Percentiles rank a stretch among this genome's conserved stretches.
Conservation (phyloP, 2,888 invertebrate genomes). For the Agrochola macilenta region DNA sequence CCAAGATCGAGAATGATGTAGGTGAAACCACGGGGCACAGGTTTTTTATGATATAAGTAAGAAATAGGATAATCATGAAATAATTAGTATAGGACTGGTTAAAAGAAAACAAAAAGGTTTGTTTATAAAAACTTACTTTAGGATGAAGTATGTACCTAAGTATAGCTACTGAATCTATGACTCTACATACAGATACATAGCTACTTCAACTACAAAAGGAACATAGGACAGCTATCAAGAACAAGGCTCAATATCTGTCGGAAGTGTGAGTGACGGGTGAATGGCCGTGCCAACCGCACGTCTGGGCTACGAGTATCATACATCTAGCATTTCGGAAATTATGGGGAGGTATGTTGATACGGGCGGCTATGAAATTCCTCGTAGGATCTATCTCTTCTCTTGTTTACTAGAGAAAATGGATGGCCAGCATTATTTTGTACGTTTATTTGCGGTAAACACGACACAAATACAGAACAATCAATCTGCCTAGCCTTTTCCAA, state of each 20-base stretch:
- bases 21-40: no score
- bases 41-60: neutral
- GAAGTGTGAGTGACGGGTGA: constrained; percentile 54
- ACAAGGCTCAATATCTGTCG: constrained; percentile 55
- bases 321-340: constrained; percentile 53
- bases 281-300: constrained; percentile 43
- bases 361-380: constrained; percentile 12
- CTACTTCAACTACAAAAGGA: neutral
- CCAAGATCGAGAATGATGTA: no score
- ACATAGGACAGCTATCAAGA: constrained; percentile 24
- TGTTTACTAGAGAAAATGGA: no score
- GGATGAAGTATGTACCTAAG: neutral
- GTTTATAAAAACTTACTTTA: neutral
- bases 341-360: constrained; percentile 20
- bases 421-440: no score
- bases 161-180: neutral
- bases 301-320: constrained; percentile 23
- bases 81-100: neutral
- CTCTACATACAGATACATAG: neutral
- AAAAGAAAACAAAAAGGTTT: neutral
- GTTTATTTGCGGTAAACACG: no score
- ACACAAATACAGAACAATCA: no score
- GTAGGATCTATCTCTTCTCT: no score
- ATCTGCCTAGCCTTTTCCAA: no score
- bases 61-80: neutral